Evolutionary conservation across 2,797 vertebrate genomes (phyloP), one percentile per base, ranked within the genome.

Genomic region (Toxotes lorentzi): DNA sequence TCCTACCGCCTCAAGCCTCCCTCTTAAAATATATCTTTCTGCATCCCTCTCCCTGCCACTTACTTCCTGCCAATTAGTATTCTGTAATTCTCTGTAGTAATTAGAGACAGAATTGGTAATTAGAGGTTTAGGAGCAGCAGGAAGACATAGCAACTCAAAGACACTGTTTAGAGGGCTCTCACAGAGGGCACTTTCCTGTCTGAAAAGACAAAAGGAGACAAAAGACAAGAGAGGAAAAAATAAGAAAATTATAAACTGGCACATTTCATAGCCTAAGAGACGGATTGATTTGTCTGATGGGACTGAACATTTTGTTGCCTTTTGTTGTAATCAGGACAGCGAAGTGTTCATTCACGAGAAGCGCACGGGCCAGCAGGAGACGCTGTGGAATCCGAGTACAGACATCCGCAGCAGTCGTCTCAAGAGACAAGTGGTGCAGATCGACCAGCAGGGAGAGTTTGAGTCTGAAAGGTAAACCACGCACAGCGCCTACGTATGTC

Each of bases 281-380:
- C 48, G 12, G 56, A 35, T n/a, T 30, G 13, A 57, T 72, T n/a
- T 24, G 12, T 1, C 30, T 30, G 10, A 23, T 40, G 3, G 13
- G 0, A 10, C 23, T 82, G 1, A 81, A 38, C 30, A 1, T 64
- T 34, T 35, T 53, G 6, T 73, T 73, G 3, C 5, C 10, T 71
- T 59, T 50, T 68, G 10, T 50, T 45, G 1, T 60, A 9, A 63
- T 73, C 94, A 99, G 98, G 98, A 99, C 93, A 91, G 92, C 4
- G 97, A 99, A 82, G 97, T 99, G 63, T 96, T 96, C 69, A 95
- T 99, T 84, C 87, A 89, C n/a, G 97, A 99, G 75, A 94, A 95
- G 85, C 95, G 93, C 70, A 92, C 91, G 0, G 93, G 95, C 50
- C 93, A 86, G 35, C 51, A 91, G 3, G 96, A 96, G 82, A 84